Evolutionary conservation across 2,113 vertebrate species (phyloP), one percentile per base, ranked within the genome.

Genomic region (Brachyhypopomus occidentalis): DNA sequence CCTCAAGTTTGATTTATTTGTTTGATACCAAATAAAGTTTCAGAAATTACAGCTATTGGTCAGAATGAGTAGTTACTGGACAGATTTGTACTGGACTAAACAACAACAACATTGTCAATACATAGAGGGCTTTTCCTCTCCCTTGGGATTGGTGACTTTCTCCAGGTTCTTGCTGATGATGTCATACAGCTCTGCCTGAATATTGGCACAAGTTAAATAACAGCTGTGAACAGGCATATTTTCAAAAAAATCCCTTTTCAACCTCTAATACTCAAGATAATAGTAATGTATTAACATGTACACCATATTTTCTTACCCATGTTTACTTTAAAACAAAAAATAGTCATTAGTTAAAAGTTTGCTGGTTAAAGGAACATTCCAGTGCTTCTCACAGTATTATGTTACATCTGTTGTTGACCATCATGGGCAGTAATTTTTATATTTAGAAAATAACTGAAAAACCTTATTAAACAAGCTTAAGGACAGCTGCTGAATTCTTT

Each of bases 41-140:
- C 45, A 36, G 7, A 41, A 41, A 70, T 8, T 41, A 38, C 20
- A 70, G 36, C 19, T 70, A 4, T 70, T 38, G 36, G 66, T 41
- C 38, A 38, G n/a, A 70, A 70, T 41, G 16, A 4, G 6, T 36
- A 36, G 36, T 66, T 5, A 30, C 5, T n/a, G 63, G 30, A 3
- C 48, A 55, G 19, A 73, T 6, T 16, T 17, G 30, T 38, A 48
- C 66, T 67, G 5, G 41, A 22, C 25, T 2, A 27, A 48, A 52
- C 64, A 64, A 67, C 55, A 8, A 52, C 45, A 41, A 52, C 27
- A 5, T 23, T 62, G 55, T 94, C 88, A 95, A 81, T 95, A 97
- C 96, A 97, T 97, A 45, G 95, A 93, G 0, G 95, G 90, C 86
- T 96, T 97, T 89, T 97, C 96, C 84, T 96, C 96, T 86, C 96